A percentile compares a stretch with the other conserved stretches of the same genome.
Evolutionary conservation across 2,113 vertebrate genomes (phyloP).

Genomic region (Trochalopteron elliotii): DNA sequence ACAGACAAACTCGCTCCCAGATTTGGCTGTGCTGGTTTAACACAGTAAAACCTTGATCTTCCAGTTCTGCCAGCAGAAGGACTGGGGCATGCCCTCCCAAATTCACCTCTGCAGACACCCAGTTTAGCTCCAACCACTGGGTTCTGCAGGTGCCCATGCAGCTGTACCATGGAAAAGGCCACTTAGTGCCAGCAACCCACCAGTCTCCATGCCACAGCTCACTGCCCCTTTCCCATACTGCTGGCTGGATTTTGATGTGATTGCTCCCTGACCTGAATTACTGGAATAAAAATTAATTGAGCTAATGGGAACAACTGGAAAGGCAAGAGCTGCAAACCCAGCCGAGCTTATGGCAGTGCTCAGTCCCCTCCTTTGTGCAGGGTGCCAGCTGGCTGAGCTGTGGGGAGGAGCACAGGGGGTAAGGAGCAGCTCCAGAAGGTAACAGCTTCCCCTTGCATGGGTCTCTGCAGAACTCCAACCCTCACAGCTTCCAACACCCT

Average conservation of each 20-base stretch:
- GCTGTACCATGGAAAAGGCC: rapidly evolving
- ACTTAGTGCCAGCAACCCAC: neutral
- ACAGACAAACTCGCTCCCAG: neutral
- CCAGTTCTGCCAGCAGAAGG: neutral
- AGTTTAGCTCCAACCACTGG: neutral
- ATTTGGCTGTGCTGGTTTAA: neutral
- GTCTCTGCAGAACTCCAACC: neutral
- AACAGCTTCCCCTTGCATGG: neutral
- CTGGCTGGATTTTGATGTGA: neutral
- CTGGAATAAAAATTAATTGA: neutral
- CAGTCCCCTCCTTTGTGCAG: neutral
- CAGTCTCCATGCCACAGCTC: neutral
- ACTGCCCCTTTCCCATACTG: neutral
- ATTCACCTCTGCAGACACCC: neutral
- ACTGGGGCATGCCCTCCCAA: neutral
- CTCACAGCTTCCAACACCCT: neutral
- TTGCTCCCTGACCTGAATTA: neutral
- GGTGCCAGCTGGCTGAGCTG: neutral
- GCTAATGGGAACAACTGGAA: neutral
- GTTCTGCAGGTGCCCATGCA: neutral
- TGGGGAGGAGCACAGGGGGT: neutral
- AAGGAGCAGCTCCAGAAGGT: neutral
- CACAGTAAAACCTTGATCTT: neutral
- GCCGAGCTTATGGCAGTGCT: rapidly evolving
- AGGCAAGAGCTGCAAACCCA: neutral